Percentiles rank a stretch among this genome's conserved stretches.
Evolutionary conservation across 2,888 invertebrate species (phyloP).

Genomic region (Xestia ashworthii): DNA sequence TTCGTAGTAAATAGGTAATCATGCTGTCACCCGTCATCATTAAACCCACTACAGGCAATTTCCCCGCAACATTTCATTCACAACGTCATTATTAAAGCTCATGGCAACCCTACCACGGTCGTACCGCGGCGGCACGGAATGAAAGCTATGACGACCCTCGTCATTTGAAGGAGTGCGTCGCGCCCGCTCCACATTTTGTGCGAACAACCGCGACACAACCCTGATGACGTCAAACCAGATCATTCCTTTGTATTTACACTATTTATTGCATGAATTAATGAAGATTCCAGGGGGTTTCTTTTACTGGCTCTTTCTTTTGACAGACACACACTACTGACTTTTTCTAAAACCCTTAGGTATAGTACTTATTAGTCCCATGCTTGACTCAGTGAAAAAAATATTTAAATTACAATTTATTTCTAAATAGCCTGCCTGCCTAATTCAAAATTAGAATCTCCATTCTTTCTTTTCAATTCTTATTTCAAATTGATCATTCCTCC

Average conservation of each 20-base stretch:
- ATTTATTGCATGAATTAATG: background rate
- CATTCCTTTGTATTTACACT: slow-evolving; percentile 37
- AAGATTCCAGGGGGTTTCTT: background rate
- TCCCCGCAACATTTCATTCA: slow-evolving; percentile 44
- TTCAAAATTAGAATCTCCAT: background rate
- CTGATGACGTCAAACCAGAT: slow-evolving; percentile 61
- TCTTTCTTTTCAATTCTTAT: background rate
- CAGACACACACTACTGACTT: background rate
- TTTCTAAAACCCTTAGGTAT: background rate
- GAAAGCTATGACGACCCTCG: slow-evolving; percentile 83
- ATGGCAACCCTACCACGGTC: slow-evolving; percentile 72
- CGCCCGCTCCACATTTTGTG: slow-evolving; percentile 77
- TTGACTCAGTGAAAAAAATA: background rate
- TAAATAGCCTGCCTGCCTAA: background rate
- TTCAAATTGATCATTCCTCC: background rate
- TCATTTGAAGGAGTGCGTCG: slow-evolving; percentile 80
- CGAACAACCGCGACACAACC: slow-evolving; percentile 66
- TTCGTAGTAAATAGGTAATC: background rate
- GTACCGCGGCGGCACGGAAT: slow-evolving; percentile 72
- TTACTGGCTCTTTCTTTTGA: background rate
- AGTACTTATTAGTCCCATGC: background rate
- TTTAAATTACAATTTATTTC: background rate
- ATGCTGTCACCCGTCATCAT: slow-evolving; percentile 23
- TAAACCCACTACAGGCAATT: slow-evolving; percentile 34
- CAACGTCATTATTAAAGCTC: slow-evolving; percentile 30